phyloP scores from a whole-genome alignment of 64 coral and sea anemone species.

The Porites australiensis region DNA sequence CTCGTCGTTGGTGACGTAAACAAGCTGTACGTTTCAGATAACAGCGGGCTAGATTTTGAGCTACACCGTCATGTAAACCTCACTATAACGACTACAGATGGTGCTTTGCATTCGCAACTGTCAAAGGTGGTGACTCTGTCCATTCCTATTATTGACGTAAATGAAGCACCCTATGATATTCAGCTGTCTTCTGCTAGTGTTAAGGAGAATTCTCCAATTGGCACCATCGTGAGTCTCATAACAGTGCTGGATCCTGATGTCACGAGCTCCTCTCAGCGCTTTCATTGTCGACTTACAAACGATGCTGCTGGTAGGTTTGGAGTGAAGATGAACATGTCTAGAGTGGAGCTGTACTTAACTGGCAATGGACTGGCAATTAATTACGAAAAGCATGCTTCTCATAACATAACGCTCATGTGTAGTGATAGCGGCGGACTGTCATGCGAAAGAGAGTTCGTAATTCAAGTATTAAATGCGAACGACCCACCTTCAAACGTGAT shows the following conservation, averaged over 20 bases:
- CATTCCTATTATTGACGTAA: constrained; percentile 67
- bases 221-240: constrained; percentile 55
- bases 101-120: constrained; percentile 57
- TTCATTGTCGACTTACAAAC: constrained; percentile 57
- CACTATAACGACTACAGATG: constrained; percentile 75
- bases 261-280: constrained; percentile 20
- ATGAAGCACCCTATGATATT: constrained; percentile 72
- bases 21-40: constrained; percentile 66
- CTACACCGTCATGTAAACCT: constrained; percentile 60
- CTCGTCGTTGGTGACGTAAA: constrained; percentile 38
- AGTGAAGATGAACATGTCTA: constrained; percentile 43
- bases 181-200: constrained; percentile 48
- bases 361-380: constrained; percentile 73
- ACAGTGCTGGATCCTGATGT: constrained; percentile 77
- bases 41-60: constrained; percentile 56
- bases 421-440: constrained; percentile 70
- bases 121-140: constrained; percentile 65
- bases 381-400: constrained; percentile 72
- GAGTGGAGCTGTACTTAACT: constrained; percentile 44
- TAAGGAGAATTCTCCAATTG: constrained; percentile 71
- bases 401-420: constrained; percentile 66
- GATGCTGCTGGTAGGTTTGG: constrained; percentile 71
- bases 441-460: constrained; percentile 64
- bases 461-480: constrained; percentile 77
- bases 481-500: constrained; percentile 70